Conservation (phyloP, 2,113 vertebrate genomes). For the Climacteris rufus region DNA sequence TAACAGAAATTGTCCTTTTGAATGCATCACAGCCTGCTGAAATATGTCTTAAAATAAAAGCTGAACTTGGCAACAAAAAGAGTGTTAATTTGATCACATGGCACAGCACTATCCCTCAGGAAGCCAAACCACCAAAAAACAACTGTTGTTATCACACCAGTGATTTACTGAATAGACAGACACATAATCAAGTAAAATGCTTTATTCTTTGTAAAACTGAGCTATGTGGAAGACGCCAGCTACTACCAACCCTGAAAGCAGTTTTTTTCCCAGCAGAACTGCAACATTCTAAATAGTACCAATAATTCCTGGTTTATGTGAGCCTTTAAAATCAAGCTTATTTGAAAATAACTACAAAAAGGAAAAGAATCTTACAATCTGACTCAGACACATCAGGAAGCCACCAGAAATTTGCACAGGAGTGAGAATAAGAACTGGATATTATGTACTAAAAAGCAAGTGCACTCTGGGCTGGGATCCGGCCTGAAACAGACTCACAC, state of each 20-base stretch:
- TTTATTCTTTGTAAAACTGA: background rate
- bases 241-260: background rate
- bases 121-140: background rate
- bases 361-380: background rate
- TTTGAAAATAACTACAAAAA: background rate
- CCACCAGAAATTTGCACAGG: background rate
- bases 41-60: background rate
- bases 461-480: background rate
- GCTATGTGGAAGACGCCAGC: background rate
- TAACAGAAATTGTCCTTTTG: background rate
- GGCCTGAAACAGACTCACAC: background rate
- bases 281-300: background rate
- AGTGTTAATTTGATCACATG: background rate
- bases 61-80: background rate
- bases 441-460: background rate
- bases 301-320: background rate
- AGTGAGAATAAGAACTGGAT: background rate
- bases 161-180: background rate
- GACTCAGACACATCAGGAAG: background rate
- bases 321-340: background rate
- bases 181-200: background rate
- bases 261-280: background rate
- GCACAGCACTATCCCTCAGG: background rate
- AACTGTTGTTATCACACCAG: background rate
- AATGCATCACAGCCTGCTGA: background rate